Base-by-base conservation (phyloP, 92 coral and sea anemone genomes). In the Diadumene lineata region DNA sequence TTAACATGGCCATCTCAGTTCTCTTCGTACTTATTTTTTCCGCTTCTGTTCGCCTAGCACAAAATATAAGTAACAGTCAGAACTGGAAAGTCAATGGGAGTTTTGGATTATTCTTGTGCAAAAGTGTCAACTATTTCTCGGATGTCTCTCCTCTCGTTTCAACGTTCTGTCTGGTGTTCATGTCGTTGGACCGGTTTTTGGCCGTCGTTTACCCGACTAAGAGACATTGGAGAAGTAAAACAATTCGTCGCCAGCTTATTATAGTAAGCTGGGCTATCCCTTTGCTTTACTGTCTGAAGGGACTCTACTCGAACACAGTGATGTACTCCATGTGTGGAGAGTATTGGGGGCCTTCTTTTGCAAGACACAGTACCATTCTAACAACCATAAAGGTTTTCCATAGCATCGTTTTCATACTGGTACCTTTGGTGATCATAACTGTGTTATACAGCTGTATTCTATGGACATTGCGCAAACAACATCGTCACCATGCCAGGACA, bases 1-100 rank as follows among this genome's bases (percentile, higher is more conserved):
- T 68, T 10, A 78, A 69, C 76, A 78, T 78, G 82, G 82, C 82
- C 7, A 34, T 78, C 2, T 78, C 82, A 0, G 75, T 67, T n/a
- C 21, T 78, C 15, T 24, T 78, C 0, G 43, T 78, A 0, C 67
- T 75, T 3, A 13, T 57, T 7, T 23, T 32, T 60, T 23, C 68
- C 13, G 68, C 68, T 22, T 29, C 68, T 4, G 15, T 27, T 13
- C 21, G 3, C n/a, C 11, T 62, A 1, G 43, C 7, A 28, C 3
- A 15, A 4, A 3, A 16, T 0, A 19, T 62, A 19, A 62, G 43
- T 19, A 11, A 6, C 31, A 28, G 32, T 23, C 19, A 3, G 2
- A 21, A 26, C 18, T 62, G 68, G 68, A 28, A 62, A 28, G 43
- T 62, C 19, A 13, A 28, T 15, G 68, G 68, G 7, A 8, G 1